Conservation (phyloP, 2,888 invertebrate species). For the Lypha dubia region DNA sequence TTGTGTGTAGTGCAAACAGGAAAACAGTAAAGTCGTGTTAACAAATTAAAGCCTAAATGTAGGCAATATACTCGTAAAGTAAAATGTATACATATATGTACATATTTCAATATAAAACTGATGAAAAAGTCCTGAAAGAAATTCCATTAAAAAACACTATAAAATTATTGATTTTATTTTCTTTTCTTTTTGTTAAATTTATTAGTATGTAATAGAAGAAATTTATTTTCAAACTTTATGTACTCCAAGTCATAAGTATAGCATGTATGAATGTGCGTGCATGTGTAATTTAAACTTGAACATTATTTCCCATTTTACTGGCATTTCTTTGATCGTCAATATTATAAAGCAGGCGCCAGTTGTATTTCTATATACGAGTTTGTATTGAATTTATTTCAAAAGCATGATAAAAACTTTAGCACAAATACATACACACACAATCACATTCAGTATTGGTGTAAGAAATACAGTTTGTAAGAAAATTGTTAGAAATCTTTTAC, state of each 20-base stretch:
- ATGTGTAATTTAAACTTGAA: constrained; percentile 39
- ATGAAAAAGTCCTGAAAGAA: constrained; percentile 8
- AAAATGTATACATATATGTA: not conserved
- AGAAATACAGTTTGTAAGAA: constrained; percentile 16
- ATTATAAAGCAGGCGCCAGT: constrained; percentile 67
- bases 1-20: constrained; percentile 5
- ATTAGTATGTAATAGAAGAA: constrained; percentile 7
- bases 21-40: constrained; percentile 13
- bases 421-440: too few relatives aligned
- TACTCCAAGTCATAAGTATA: not conserved
- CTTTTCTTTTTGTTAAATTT: not conserved
- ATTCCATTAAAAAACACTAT: not conserved
- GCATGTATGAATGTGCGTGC: too few relatives aligned
- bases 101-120: not conserved
- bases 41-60: constrained; percentile 35
- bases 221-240: constrained; percentile 34
- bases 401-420: constrained; percentile 33
- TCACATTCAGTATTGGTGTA: not conserved
- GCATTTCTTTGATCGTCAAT: constrained; percentile 50
- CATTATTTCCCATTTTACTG: constrained; percentile 22
- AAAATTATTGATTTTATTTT: constrained; percentile 54
- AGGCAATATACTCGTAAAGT: not conserved
- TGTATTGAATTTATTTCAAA: not conserved
- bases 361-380: constrained; percentile 26
- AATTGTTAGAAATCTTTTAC: not conserved